Evolutionary conservation across 2,113 vertebrate species (phyloP), one percentile per base, ranked within the genome.

Genomic region (Chloropsis hardwickii): DNA sequence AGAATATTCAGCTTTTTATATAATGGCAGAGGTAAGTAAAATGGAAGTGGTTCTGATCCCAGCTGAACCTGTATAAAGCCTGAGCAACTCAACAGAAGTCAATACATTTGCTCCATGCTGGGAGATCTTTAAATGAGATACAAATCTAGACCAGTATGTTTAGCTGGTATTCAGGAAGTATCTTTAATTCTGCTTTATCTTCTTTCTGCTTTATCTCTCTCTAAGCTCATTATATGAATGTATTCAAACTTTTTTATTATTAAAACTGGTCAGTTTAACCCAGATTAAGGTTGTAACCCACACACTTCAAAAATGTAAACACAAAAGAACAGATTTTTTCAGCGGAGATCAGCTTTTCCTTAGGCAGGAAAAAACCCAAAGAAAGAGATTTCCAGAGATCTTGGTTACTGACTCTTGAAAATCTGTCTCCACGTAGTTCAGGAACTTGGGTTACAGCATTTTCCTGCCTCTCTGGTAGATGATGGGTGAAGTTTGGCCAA

Each of bases 151-250:
- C 66, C 92, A 94, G 92, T 81, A 76, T 40, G 66, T 87, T 91
- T 84, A 94, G 67, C 94, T 94, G 85, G 73, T n/a, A 51, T 90
- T 65, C 76, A 87, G 89, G 94, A 94, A 85, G 10, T 93, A 90
- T 95, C 94, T 96, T 96, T 96, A 95, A 95, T 92, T 92, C 82
- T 86, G 73, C 94, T 94, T 97, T 91, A 91, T 94, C 91, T 96
- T 91, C 91, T 92, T 94, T 94, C 84, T 90, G 81, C 91, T 94
- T 96, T 91, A 96, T 87, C 95, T 96, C 74, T 71, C 62, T 79
- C 76, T 97, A 91, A 95, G 86, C 93, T 97, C 88, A 95, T 97
- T 96, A 96, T 77, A 37, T 88, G 86, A 94, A 84, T 95, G 88
- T 92, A 85, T 90, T 94, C 79, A 92, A 91, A 96, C 86, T 93